Conservation (phyloP, 1,140 invertebrate species). For the Hestina assimilis region DNA sequence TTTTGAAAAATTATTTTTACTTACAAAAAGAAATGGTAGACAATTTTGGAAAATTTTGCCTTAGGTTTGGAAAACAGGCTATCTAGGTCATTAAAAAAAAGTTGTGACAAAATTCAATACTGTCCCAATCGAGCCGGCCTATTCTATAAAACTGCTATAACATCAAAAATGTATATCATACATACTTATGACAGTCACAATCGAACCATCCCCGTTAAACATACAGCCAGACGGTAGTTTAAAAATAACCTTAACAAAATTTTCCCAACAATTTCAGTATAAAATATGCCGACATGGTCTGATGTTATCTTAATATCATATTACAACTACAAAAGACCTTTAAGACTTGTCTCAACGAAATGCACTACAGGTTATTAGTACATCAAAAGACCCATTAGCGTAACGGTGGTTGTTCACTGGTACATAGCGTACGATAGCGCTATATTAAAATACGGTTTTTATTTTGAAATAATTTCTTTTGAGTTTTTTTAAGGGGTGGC, state of each 20-base stretch:
- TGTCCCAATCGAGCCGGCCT: too few species aligned
- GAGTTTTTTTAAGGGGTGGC: too few species aligned
- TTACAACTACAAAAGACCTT: conserved; percentile 14
- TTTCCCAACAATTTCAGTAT: neutral
- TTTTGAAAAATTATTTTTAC: neutral
- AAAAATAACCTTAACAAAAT: neutral
- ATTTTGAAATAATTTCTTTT: neutral
- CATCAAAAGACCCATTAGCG: conserved; percentile 26
- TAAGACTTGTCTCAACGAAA: conserved; percentile 11
- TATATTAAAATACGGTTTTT: neutral
- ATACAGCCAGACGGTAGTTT: neutral
- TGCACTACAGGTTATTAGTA: conserved; percentile 25
- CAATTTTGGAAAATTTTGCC: too few species aligned
- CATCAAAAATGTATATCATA: too few species aligned
- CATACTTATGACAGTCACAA: too few species aligned
- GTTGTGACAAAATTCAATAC: too few species aligned
- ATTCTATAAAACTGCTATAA: too few species aligned
- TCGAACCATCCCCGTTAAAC: neutral
- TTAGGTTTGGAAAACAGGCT: too few species aligned
- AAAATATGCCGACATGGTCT: neutral
- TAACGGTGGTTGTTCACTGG: neutral
- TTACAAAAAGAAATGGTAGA: too few species aligned
- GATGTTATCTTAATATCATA: conserved; percentile 8
- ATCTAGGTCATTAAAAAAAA: too few species aligned
- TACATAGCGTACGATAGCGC: neutral